These are phyloP conservation scores for Glareola pratincola DNA, from an alignment of 2,113 vertebrate species.

Conservation along the genomic window DNA sequence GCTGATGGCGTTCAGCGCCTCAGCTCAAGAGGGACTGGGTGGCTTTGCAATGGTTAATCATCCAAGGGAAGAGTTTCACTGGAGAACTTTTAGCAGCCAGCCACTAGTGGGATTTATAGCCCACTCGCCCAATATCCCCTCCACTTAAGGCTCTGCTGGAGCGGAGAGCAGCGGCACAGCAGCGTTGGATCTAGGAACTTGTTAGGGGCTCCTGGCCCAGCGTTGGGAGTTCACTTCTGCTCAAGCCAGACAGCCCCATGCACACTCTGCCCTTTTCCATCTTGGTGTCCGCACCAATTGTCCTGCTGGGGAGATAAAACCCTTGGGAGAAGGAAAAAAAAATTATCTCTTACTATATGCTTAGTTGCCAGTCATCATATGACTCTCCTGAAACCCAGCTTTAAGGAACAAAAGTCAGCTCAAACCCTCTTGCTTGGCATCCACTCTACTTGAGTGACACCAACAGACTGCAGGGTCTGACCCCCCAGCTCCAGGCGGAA, in stretches of 20 bases:
- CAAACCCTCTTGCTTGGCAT: neutral
- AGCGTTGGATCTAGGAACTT: neutral
- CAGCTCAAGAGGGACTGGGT: neutral
- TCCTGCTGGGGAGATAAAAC: neutral
- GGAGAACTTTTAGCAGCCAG: neutral
- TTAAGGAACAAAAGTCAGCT: neutral
- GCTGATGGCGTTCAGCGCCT: neutral
- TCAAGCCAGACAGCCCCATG: neutral
- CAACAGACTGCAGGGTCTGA: neutral
- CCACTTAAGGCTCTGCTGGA: neutral
- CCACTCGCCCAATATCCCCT: neutral
- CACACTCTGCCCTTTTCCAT: neutral
- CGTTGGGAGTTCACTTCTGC: neutral
- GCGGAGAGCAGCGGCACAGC: neutral
- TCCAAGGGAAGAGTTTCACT: neutral
- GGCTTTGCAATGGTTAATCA: neutral
- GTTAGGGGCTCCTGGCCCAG: neutral
- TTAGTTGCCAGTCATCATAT: neutral
- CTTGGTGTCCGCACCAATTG: neutral
- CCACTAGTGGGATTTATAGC: neutral
- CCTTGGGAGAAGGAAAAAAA: neutral
- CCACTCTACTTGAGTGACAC: neutral
- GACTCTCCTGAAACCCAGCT: neutral
- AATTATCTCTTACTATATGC: neutral
- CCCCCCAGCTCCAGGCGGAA: fast-evolving